phyloP scores from a whole-genome alignment of 2,888 invertebrate species.

The Tachystola acroxantha region DNA sequence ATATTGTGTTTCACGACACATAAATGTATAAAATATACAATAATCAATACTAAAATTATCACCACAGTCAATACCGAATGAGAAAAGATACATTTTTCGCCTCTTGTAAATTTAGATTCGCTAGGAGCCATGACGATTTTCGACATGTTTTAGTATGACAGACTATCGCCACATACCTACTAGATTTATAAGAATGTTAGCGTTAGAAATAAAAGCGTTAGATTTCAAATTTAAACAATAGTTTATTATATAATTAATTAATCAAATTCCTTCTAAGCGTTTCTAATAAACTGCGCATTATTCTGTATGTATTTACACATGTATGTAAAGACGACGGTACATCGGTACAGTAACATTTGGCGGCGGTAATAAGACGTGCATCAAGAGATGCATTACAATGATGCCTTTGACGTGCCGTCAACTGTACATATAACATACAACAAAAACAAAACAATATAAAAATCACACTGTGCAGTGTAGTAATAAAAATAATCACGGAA shows the following conservation, averaged over 20 bases:
- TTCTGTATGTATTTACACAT: too few relatives aligned
- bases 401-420: too few relatives aligned
- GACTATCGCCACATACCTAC: background rate
- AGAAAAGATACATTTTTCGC: constrained; percentile 54
- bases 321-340: too few relatives aligned
- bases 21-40: constrained; percentile 43
- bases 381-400: too few relatives aligned
- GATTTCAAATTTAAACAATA: background rate
- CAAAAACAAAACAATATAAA: too few relatives aligned
- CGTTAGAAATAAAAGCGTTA: background rate
- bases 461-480: too few relatives aligned
- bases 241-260: background rate
- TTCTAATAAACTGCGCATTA: too few relatives aligned
- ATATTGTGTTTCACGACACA: constrained; percentile 31
- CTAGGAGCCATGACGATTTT: background rate
- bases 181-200: background rate
- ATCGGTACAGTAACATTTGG: too few relatives aligned
- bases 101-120: constrained; percentile 45
- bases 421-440: too few relatives aligned
- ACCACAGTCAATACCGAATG: constrained; percentile 42
- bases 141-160: constrained; percentile 11
- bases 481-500: too few relatives aligned
- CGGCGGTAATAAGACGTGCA: too few relatives aligned
- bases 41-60: constrained; percentile 28
- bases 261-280: background rate